Base-by-base conservation (phyloP, 2,113 vertebrate genomes). In the Mirounga angustirostris region DNA sequence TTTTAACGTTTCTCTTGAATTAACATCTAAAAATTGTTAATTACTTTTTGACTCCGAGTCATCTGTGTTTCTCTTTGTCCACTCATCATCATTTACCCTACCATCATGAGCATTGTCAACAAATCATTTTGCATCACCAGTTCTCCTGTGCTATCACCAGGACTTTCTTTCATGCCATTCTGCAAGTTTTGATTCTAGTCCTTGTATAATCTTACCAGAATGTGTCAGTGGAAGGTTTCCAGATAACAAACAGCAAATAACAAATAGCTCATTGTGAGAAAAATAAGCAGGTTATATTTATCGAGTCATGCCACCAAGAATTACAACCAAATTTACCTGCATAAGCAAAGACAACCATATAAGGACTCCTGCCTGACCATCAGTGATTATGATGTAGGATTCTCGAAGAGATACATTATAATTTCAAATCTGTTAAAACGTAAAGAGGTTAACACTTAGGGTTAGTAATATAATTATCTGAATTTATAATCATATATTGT, bases 401-500 rank as follows among this genome's bases (percentile, higher is more conserved):
- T 6, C 19, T 74, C 36, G 40, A 3, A 40, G 21, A 73, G 46
- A 40, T 21, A 19, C 21, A 43, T 93, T 36, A 33, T 90, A 69
- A 81, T 80, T 86, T 96, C 90, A 81, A 93, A 63, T 69, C 79
- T 21, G 21, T 19, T 91, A 61, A 84, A 87, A 96, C 10, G 1
- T 92, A 74, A 63, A 80, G 67, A 56, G 1, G 0, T 0, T 65
- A 30, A 46, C 1, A 18, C 50, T 56, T 80, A 59, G 26, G 36
- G 14, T 89, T 28, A 69, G 78, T 84, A 94, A 12, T 19, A 63
- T 81, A 67, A 79, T 86, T 22, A 22, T 61, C 15, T 83, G 69
- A 67, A 22, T 83, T 91, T 78, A 26, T 86, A 52, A 43, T 58
- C 11, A 56, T 14, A 13, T 40, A 22, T 78, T 2, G n/a, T 89